phyloP scores from a whole-genome alignment of 2,888 invertebrate genomes.

The Napeogenes sylphis region DNA sequence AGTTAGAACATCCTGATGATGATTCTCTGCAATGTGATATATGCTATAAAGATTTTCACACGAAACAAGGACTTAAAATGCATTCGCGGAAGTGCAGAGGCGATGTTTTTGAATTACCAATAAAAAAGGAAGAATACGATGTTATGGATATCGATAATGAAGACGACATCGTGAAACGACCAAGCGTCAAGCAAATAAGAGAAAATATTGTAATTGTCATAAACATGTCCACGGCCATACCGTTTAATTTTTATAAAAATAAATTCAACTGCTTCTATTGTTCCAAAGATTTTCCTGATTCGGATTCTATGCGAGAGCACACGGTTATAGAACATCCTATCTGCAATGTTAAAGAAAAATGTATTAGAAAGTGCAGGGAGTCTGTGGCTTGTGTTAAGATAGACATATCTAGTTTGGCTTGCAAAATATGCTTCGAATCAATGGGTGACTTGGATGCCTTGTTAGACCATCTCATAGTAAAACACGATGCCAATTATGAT shows the following conservation, averaged over 20 bases:
- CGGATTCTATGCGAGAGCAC: constrained; percentile 63
- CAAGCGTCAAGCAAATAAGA: constrained; percentile 65
- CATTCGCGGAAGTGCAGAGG: constrained; percentile 63
- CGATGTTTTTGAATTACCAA: constrained; percentile 45
- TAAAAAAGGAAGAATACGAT: constrained; percentile 56
- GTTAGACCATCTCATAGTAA: constrained; percentile 60
- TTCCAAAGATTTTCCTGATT: constrained; percentile 66
- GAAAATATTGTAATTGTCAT: constrained; percentile 65
- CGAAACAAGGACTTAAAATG: constrained; percentile 66
- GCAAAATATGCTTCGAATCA: constrained; percentile 64
- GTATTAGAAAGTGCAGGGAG: constrained; percentile 65
- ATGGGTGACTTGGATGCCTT: constrained; percentile 55
- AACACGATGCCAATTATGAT: constrained; percentile 65
- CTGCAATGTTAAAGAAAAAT: constrained; percentile 63
- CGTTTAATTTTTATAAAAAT: constrained; percentile 70
- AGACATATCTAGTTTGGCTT: constrained; percentile 60
- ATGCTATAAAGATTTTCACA: constrained; percentile 65
- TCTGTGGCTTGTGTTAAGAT: constrained; percentile 70
- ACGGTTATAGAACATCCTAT: constrained; percentile 61
- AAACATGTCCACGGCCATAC: constrained; percentile 71
- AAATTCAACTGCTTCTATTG: constrained; percentile 72
- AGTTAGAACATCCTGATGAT: constrained; percentile 65
- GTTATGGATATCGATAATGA: constrained; percentile 56
- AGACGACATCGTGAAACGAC: constrained; percentile 54
- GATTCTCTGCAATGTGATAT: constrained; percentile 61